Conservation (phyloP, 2,113 vertebrate species). For the Pteropus alecto region DNA sequence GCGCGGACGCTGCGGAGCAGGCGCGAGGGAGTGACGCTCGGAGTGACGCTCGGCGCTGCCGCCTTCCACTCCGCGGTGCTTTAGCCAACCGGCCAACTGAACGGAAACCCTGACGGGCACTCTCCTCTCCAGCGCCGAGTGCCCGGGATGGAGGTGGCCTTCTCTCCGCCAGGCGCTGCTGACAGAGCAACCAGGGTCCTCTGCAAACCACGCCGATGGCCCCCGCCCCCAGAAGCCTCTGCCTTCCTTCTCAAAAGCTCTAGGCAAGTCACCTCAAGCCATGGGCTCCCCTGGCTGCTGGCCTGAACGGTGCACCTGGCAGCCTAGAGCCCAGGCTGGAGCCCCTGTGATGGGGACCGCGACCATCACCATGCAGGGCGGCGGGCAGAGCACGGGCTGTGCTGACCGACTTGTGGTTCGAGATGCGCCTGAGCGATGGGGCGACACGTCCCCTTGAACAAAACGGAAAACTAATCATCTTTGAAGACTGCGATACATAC, state of each 20-base stretch:
- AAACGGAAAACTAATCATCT: slow-evolving; percentile 85
- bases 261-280: background rate
- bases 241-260: background rate
- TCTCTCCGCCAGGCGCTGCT: slow-evolving; percentile 21
- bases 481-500: slow-evolving; percentile 82
- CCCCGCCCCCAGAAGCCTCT: slow-evolving; percentile 51
- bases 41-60: slow-evolving; percentile 78
- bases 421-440: background rate
- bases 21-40: slow-evolving; percentile 81
- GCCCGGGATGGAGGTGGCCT: slow-evolving; percentile 44
- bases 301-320: fast-evolving
- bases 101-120: slow-evolving; percentile 70
- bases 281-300: fast-evolving
- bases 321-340: too few relatives aligned
- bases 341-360: background rate
- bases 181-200: slow-evolving; percentile 17
- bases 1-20: slow-evolving; percentile 82
- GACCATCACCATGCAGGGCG: slow-evolving; percentile 16
- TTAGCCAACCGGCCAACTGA: slow-evolving; percentile 35
- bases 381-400: background rate
- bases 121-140: slow-evolving; percentile 58
- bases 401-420: slow-evolving; percentile 28
- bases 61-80: slow-evolving; percentile 83
- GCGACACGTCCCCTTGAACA: slow-evolving; percentile 73
- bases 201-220: slow-evolving; percentile 48